A percentile compares a stretch with the other conserved stretches of the same genome.
phyloP scores from a whole-genome alignment of 1,140 invertebrate species.

The Pseudomyrmex pallidus region DNA sequence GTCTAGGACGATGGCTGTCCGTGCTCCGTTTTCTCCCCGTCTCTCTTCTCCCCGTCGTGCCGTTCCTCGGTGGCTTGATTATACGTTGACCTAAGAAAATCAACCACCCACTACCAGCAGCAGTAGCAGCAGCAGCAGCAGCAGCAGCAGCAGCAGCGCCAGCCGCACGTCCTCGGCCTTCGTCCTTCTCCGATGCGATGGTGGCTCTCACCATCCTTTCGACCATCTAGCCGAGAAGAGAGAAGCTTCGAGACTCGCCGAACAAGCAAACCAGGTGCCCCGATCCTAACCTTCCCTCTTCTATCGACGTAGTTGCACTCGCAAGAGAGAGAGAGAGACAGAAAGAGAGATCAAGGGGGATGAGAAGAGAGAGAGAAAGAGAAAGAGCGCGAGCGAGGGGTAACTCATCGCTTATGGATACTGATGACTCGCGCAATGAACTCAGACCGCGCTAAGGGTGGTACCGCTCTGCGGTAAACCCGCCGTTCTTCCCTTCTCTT shows the following conservation, averaged over 20 bases:
- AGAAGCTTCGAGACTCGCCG: conserved; percentile 65
- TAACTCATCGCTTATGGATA: conserved; percentile 86
- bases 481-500: conserved; percentile 64
- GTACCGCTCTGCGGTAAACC: conserved; percentile 74
- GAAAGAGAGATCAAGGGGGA: conserved; percentile 40
- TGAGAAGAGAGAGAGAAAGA: conserved; percentile 48
- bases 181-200: conserved; percentile 69
- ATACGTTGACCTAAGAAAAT: conserved; percentile 86
- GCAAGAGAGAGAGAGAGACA: neutral
- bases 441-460: conserved; percentile 79
- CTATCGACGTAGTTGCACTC: conserved; percentile 35
- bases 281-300: conserved; percentile 59
- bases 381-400: conserved; percentile 72
- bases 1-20: conserved; percentile 70
- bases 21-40: conserved; percentile 46
- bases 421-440: conserved; percentile 86
- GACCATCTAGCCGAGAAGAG: conserved; percentile 69
- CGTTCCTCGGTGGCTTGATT: conserved; percentile 79
- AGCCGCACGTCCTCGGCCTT: conserved; percentile 74
- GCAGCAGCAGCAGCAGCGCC: conserved; percentile 66
- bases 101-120: conserved; percentile 79
- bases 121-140: conserved; percentile 60
- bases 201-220: conserved; percentile 60
- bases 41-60: conserved; percentile 30
- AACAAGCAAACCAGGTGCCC: conserved; percentile 83